Evolutionary conservation across 2,888 invertebrate species (phyloP).

Genomic region (Morinoia aosen): DNA sequence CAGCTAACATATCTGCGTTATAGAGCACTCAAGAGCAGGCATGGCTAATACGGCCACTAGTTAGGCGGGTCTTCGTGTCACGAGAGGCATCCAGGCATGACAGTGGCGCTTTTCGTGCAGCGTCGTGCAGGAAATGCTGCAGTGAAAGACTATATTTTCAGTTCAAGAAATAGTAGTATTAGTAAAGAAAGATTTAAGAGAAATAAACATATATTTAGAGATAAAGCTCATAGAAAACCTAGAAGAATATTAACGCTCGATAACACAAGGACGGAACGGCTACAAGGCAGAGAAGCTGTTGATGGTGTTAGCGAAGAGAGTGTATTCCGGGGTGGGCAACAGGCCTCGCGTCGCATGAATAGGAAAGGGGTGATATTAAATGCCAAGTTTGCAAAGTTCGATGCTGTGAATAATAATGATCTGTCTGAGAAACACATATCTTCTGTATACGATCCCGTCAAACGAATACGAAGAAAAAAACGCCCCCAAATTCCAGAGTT

Average conservation of each 20-base stretch:
- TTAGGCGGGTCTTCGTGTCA: too few relatives aligned
- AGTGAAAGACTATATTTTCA: neutral
- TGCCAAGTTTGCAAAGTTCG: neutral
- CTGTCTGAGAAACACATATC: constrained; percentile 22
- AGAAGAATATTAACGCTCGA: neutral
- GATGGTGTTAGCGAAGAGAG: neutral
- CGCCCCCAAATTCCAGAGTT: neutral
- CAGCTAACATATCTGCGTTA: neutral
- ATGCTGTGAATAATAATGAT: neutral
- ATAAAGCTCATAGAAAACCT: neutral
- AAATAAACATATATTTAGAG: neutral
- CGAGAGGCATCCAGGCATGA: neutral
- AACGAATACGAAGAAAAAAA: neutral
- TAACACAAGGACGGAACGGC: neutral
- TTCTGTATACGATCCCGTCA: neutral
- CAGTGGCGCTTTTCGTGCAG: neutral
- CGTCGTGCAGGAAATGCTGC: neutral
- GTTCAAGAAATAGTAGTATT: neutral
- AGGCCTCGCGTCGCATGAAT: neutral
- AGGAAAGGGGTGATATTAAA: neutral
- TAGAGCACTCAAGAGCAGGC: neutral
- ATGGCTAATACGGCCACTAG: neutral
- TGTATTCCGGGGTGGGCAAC: neutral
- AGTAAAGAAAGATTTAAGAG: neutral
- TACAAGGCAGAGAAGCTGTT: neutral